A percentile compares a stretch with the other conserved stretches of the same genome.
These are phyloP conservation scores for Telenomus remus DNA, from an alignment of 1,140 invertebrate genomes.

Conservation along the genomic window DNA sequence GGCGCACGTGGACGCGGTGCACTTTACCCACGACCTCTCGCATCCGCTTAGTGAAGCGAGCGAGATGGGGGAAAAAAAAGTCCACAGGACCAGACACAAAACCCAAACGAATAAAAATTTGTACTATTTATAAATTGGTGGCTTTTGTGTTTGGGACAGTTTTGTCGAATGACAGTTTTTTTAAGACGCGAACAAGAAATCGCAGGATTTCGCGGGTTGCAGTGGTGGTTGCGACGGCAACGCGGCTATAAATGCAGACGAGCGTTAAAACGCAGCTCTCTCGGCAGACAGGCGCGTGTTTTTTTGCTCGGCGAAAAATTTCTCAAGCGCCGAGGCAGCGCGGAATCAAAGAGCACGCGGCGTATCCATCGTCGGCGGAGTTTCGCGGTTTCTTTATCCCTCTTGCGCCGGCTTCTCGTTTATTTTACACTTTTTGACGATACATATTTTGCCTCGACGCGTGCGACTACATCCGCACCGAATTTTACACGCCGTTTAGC, in stretches of 20 bases:
- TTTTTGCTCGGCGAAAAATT: constrained; percentile 42
- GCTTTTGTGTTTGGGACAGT: no score
- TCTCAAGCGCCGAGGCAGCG: constrained; percentile 39
- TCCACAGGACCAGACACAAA: no score
- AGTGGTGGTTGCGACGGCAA: constrained; percentile 8
- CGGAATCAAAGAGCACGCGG: constrained; percentile 41
- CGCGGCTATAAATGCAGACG: constrained; percentile 48
- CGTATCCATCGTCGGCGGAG: constrained; percentile 33
- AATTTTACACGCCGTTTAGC: constrained; percentile 19
- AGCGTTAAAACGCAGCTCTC: constrained; percentile 32
- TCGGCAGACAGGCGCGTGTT: constrained; percentile 44
- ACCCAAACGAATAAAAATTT: no score
- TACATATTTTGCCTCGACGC: constrained; percentile 10
- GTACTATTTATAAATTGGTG: no score
- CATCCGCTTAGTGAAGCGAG: no score
- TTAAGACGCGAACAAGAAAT: no score
- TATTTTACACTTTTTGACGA: neutral
- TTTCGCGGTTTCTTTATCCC: constrained; percentile 26
- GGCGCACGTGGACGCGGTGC: no score
- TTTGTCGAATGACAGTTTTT: no score
- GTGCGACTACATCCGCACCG: constrained; percentile 10
- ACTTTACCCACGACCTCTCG: no score
- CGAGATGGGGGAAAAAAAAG: no score
- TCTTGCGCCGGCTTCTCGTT: constrained; percentile 8
- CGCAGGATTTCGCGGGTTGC: no score